Evolutionary conservation across 2,888 invertebrate species (phyloP).

Genomic region (Parochlus steinenii): DNA sequence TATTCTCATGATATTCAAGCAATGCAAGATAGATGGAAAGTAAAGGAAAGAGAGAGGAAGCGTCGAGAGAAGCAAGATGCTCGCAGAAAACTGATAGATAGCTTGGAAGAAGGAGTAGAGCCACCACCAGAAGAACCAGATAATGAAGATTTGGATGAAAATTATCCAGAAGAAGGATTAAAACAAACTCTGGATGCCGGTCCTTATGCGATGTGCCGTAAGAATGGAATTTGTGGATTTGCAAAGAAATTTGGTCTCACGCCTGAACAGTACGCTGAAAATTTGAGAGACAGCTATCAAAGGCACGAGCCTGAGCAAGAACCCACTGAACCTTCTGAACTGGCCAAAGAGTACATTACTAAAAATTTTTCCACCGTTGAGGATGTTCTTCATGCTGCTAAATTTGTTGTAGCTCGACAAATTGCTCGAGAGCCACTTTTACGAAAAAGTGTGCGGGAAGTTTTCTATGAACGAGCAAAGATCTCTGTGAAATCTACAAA

Average conservation of each 20-base stretch:
- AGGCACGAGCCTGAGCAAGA: constrained; percentile 90
- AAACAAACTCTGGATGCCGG: constrained; percentile 80
- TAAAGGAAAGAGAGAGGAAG: constrained; percentile 41
- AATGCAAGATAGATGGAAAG: constrained; percentile 61
- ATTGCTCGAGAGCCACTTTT: constrained; percentile 82
- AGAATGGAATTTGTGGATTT: constrained; percentile 68
- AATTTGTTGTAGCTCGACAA: constrained; percentile 90
- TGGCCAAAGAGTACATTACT: constrained; percentile 62
- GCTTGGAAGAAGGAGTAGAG: constrained; percentile 24
- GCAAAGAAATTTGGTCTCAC: constrained; percentile 84
- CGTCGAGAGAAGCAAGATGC: constrained; percentile 13
- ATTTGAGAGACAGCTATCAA: constrained; percentile 88
- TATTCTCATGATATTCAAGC: constrained; percentile 70
- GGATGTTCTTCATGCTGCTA: constrained; percentile 77
- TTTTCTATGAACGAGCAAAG: constrained; percentile 76
- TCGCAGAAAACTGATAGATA: constrained; percentile 18
- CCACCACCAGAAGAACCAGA: constrained; percentile 22
- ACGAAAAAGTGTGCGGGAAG: constrained; percentile 67
- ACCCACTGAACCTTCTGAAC: constrained; percentile 61
- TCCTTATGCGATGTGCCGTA: constrained; percentile 73
- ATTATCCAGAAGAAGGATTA: constrained; percentile 41
- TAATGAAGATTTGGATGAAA: constrained; percentile 38
- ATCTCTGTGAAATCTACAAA: constrained; percentile 70
- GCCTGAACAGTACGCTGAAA: constrained; percentile 92
- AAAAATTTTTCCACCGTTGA: constrained; percentile 50